Evolutionary conservation across 2,113 vertebrate genomes (phyloP), one percentile per base, ranked within the genome.

Genomic region (Glaucidium brasilianum): DNA sequence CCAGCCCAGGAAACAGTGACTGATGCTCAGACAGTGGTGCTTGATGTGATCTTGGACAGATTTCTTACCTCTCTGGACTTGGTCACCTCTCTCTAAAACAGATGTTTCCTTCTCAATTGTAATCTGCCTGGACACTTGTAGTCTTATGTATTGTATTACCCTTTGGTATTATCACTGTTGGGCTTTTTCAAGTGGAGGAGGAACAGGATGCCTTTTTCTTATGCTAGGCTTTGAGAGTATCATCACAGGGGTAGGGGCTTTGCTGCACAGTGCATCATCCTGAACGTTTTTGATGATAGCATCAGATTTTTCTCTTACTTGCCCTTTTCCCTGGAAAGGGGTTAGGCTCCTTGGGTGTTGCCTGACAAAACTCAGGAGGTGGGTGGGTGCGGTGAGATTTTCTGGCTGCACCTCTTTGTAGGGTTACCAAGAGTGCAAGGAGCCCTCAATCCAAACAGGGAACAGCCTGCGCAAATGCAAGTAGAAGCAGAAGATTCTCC

Each of bases 281-380:
- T 15, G 64, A 89, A 49, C 7, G 4, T 72, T 92, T 95, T 69
- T 88, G 35, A 88, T 82, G 80, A 89, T 39, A 59, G 17, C n/a
- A 82, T 88, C 63, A 74, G 41, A 62, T 92, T 94, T 94, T 91
- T 81, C 49, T 94, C 49, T 50, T 95, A 12, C 29, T 89, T 94
- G 21, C 39, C 32, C 41, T 92, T 92, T 94, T 78, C 66, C 52
- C 58, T 75, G 58, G 75, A 55, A 93, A 64, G 56, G 27, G 15
- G 53, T 91, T 92, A 75, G 81, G 67, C 35, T 92, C 16, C 82
- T 82, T 0, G 58, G 74, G 76, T 91, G 73, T 90, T 90, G 83
- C 52, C 89, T 96, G 89, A 91, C 53, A 53, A 83, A 93, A 88
- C 63, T 90, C 85, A 93, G 91, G 62, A 88, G 77, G 81, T 69